Base-by-base conservation (phyloP, 2,888 invertebrate genomes). In the Thumatha senex region DNA sequence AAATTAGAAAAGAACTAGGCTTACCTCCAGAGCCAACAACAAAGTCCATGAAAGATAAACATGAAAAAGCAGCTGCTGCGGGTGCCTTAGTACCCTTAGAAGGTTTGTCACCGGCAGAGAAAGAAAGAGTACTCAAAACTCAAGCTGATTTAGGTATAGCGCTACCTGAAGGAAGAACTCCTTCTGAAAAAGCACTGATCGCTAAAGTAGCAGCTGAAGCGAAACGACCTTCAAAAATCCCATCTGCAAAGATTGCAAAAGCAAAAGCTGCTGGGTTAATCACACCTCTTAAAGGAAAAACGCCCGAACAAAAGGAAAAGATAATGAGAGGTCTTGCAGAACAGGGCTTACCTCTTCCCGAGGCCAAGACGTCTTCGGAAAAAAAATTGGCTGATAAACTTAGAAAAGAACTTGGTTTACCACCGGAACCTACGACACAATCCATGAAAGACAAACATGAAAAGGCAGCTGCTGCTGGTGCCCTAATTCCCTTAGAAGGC, bases 401-500 rank as follows among this genome's bases (percentile, higher is more conserved):
- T 2, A 45, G 70, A 39, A 48, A 52, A 29, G 72, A 74, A 7
- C 7, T 74, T 14, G 71, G 73, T 7, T 44, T 75, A 5, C 72
- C 74, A 7, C 65, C 72, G 7, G 66, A 67, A 52, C 71, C 76
- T 0, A 65, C 63, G 46, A 58, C 69, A n/a, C 10, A 56, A 5
- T 42, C 61, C 3, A 24, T 47, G 12, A 70, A 58, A 57, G 53
- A 58, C 34, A 63, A 48, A 43, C 51, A 61, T 40, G 42, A 39
- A 7, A 61, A 65, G 54, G 65, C 69, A 0, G 49, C 50, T 1
- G 59, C 53, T 14, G 59, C 63, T 11, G 74, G 72, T 7, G 39
- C 70, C 7, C 54, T 74, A 0, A 62, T 62, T 1, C 65, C 64
- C 0, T 47, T 65, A 35, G 60, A 62, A 47, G 63, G 63, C 5